phyloP scores from a whole-genome alignment of 2,113 vertebrate species.

The Sakesphorus luctuosus region DNA sequence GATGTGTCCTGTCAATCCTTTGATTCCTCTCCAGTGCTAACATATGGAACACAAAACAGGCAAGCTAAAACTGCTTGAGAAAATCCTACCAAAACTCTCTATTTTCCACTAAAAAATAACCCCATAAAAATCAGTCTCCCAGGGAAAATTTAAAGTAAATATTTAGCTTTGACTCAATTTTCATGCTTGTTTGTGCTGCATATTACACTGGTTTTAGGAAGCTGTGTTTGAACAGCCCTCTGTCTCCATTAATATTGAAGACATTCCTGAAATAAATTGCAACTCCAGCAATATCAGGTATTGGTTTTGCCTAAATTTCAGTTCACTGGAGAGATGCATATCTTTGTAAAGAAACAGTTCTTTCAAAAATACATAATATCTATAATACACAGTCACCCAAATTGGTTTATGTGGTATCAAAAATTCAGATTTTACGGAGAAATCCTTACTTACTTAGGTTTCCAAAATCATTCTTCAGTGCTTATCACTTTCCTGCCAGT shows the following conservation, averaged over 20 bases:
- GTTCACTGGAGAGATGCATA: not conserved
- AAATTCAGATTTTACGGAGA: not conserved
- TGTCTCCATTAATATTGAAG: not conserved
- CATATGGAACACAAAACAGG: not conserved
- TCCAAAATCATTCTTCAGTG: not conserved
- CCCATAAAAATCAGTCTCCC: not conserved
- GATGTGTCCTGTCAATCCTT: rapidly evolving
- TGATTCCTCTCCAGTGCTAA: not conserved
- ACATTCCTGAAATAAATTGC: not conserved
- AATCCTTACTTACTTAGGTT: not conserved
- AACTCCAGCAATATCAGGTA: not conserved
- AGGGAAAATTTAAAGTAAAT: not conserved
- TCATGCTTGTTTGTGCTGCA: not conserved
- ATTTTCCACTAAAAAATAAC: not conserved
- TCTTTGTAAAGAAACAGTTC: not conserved
- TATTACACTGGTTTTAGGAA: not conserved
- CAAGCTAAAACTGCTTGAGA: not conserved
- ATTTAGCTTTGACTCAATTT: not conserved
- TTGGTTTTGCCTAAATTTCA: not conserved
- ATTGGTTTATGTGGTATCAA: not conserved
- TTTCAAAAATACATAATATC: not conserved
- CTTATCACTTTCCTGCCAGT: not conserved
- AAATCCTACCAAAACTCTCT: not conserved
- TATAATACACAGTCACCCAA: not conserved
- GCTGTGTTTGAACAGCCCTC: not conserved